Evolutionary conservation across 2,888 invertebrate genomes (phyloP).

Genomic region (Bursaphelenchus okinawaensis): DNA sequence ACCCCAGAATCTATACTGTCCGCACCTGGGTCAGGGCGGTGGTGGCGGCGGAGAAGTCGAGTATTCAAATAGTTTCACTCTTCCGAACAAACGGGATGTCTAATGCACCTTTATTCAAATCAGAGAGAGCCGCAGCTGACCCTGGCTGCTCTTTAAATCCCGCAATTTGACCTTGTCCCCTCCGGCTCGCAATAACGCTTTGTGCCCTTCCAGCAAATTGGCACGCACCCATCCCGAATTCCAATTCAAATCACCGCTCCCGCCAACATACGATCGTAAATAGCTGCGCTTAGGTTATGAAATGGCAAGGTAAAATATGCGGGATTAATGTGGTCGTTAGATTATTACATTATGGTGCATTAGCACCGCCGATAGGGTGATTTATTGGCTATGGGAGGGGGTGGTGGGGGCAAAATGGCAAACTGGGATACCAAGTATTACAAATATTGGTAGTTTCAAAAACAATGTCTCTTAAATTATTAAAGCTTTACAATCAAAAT

Average conservation of each 20-base stretch:
- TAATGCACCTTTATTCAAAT: not conserved
- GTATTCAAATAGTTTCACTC: not conserved
- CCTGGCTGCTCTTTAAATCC: not conserved
- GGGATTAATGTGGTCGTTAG: too few relatives aligned
- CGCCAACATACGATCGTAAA: not conserved
- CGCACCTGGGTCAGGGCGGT: not conserved
- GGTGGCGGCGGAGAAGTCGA: not conserved
- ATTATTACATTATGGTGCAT: too few relatives aligned
- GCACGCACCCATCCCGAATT: not conserved
- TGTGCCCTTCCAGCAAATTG: not conserved
- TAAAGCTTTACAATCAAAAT: too few relatives aligned
- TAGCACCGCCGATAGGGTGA: too few relatives aligned
- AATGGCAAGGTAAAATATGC: not conserved
- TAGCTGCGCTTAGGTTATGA: not conserved
- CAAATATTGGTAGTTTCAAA: too few relatives aligned
- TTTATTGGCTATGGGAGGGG: too few relatives aligned
- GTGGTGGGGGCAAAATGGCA: too few relatives aligned
- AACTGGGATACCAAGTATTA: too few relatives aligned
- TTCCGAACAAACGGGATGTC: not conserved
- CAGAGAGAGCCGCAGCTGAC: not conserved
- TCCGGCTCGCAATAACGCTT: not conserved
- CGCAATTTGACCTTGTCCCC: not conserved
- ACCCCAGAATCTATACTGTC: too few relatives aligned
- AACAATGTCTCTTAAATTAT: too few relatives aligned
- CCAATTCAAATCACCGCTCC: too few relatives aligned